Conservation (phyloP, 2,888 invertebrate species). For the Trissonchulus sp. region DNA sequence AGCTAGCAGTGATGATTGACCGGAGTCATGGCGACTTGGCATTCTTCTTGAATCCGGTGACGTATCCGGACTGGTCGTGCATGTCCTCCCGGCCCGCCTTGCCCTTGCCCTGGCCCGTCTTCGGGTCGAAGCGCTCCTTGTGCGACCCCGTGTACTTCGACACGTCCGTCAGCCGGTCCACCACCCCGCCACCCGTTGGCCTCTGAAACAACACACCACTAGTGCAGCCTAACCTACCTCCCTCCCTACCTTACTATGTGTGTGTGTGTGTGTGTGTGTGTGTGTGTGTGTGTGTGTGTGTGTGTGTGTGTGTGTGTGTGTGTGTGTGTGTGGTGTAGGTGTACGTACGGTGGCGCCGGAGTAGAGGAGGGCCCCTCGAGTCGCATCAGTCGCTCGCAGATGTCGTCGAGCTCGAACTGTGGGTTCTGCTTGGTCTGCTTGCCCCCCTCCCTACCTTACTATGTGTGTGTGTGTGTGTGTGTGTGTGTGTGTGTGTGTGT, state of each 20-base stretch:
- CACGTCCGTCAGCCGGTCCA: conserved; percentile 49
- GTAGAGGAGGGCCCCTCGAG: too few species aligned
- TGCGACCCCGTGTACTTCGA: conserved; percentile 50
- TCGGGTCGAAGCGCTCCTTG: conserved; percentile 51
- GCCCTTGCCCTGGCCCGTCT: conserved; percentile 50
- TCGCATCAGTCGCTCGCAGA: too few species aligned
- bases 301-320: background rate
- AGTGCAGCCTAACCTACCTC: too few species aligned
- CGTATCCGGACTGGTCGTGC: conserved; percentile 47
- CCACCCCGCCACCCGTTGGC: conserved; percentile 41
- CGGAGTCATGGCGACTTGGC: too few species aligned
- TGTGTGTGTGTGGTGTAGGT: too few species aligned
- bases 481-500: conserved; percentile 16
- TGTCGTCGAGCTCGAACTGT: too few species aligned
- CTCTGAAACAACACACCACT: conserved; percentile 32
- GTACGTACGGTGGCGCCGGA: too few species aligned
- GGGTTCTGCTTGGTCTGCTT: too few species aligned
- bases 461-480: too few species aligned
- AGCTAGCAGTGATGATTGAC: too few species aligned
- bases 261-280: background rate
- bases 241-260: too few species aligned
- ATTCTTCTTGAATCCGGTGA: conserved; percentile 53
- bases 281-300: background rate
- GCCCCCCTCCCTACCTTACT: too few species aligned
- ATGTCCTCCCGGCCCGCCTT: conserved; percentile 47